Base-by-base conservation (phyloP, 1,140 invertebrate species). In the Drosophila azteca region DNA sequence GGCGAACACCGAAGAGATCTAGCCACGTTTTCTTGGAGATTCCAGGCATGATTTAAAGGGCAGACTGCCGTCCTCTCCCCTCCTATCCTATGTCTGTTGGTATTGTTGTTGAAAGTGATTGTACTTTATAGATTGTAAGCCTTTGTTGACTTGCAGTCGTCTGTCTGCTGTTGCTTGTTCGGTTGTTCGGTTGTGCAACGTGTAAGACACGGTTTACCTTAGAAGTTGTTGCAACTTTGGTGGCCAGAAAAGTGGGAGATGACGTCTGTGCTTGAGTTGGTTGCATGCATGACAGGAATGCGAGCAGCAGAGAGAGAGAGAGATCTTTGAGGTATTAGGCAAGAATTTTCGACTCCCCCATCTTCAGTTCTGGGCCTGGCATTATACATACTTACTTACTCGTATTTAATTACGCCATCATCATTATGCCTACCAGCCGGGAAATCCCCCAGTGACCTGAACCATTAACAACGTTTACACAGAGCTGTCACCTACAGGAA, bases 81-180 rank as follows among this genome's bases (percentile, higher is more conserved):
- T 44, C 46, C 61, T 39, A 15, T 43, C 45, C 39, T 45, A 20
- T 58, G 4, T n/a, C 69, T 63, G 46, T 64, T 50, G 57, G 77
- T 67, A 49, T 66, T 82, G 68, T 84, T 64, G 80, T 24, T 80
- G 50, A 85, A 85, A 84, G 80, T 79, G 79, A 83, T 83, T 84
- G 80, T 80, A 68, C 62, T 72, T 69, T 77, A 64, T 65, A 85
- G 81, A 85, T 84, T 83, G 79, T 70, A 63, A 57, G 58, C 52
- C 77, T 76, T 76, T 59, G 58, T 61, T 54, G 63, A 76, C 51
- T 57, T n/a, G 50, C 45, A 53, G 59, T 59, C 55, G 57, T 51
- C 45, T 24, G 39, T 39, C 31, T 54, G 50, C 24, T 57, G 50
- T 44, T 52, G 57, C 45, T 53, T 22, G 35, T 41, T 20, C 17